Evolutionary conservation across 2,113 vertebrate genomes (phyloP), one percentile per base, ranked within the genome.

Genomic region (Trachemys scripta): DNA sequence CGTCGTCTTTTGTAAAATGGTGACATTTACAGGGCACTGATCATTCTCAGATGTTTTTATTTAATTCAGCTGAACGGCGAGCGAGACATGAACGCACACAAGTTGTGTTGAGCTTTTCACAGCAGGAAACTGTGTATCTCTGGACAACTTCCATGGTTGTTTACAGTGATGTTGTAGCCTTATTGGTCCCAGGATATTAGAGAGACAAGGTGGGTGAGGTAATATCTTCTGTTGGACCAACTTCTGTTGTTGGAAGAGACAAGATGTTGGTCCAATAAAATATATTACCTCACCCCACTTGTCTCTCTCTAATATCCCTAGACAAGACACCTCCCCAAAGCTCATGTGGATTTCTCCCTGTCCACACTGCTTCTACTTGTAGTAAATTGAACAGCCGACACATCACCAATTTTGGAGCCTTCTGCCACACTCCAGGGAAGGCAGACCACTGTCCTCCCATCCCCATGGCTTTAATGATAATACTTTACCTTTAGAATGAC

Each of bases 41-140:
- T 97, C n/a, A 92, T 96, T 98, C 96, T 98, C 97, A 98, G 96
- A 97, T 97, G 96, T 86, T 96, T 54, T 97, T 95, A 94, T 94
- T 98, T 97, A 96, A 97, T 97, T 96, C 85, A 84, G 16, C 91
- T 91, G 91, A 96, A 94, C 93, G 89, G 91, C 96, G 95, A 96
- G 95, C 87, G 92, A 97, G 95, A 96, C 81, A 96, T 50, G 94
- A 96, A 95, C 79, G 94, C 86, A 92, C 31, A 94, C 59, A 82
- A 94, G 62, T 78, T 94, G 85, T 80, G 29, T 91, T 91, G 96
- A 96, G 96, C 1, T 45, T 92, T 97, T 97, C 88, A 92, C 86
- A 94, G 84, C 90, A 88, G 92, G 96, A 95, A 89, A 89, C 89
- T 94, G 76, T 96, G 89, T 85, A 94, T 96, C 94, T 94, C 47